Evolutionary conservation across 1,140 invertebrate genomes (phyloP).

Genomic region (Apolygus lucorum): DNA sequence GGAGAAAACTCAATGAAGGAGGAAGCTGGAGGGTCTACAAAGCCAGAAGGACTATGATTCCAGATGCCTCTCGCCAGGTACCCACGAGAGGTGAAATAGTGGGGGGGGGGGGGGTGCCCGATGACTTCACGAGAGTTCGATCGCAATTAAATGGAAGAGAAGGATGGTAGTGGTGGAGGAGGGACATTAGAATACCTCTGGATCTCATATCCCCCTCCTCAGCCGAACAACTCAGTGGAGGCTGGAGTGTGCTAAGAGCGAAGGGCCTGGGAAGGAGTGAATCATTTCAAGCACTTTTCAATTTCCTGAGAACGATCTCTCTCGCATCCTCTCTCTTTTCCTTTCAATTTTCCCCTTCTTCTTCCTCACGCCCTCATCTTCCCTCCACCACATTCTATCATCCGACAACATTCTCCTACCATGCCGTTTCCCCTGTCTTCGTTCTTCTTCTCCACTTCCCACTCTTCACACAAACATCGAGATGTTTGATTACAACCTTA

Average conservation of each 20-base stretch:
- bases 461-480: too few species aligned
- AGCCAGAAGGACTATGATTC: background rate
- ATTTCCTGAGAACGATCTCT: constrained; percentile 12
- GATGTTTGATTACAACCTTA: too few species aligned
- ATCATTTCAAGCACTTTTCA: constrained; percentile 16
- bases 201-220: constrained; percentile 7
- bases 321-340: background rate
- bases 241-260: too few species aligned
- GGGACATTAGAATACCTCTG: constrained; percentile 2
- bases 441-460: too few species aligned
- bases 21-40: background rate
- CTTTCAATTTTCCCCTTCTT: background rate
- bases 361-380: too few species aligned
- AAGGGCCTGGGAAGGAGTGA: constrained; percentile 9
- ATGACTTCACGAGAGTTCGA: background rate
- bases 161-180: background rate
- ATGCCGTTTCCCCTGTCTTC: too few species aligned
- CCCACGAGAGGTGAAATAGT: too few species aligned
- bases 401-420: too few species aligned
- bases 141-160: constrained; percentile 5
- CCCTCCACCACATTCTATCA: too few species aligned
- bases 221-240: too few species aligned
- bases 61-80: constrained; percentile 4
- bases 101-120: too few species aligned
- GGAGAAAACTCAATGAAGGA: too few species aligned